phyloP scores from a whole-genome alignment of 2,888 invertebrate species.

The Acrobasis suavella region DNA sequence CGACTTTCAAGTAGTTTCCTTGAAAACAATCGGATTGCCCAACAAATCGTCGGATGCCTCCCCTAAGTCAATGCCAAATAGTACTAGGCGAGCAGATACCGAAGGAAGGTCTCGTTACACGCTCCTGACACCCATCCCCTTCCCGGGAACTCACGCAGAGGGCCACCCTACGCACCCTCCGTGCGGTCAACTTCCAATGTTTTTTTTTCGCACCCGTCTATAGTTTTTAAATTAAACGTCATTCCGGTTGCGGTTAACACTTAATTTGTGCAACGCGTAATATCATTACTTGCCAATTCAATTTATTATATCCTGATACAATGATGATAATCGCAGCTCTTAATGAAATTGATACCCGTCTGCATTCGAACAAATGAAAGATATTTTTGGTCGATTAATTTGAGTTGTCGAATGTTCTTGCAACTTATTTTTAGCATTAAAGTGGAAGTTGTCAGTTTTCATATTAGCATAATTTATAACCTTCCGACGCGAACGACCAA shows the following conservation, averaged over 20 bases:
- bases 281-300: constrained; percentile 75
- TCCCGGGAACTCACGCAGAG: constrained; percentile 33
- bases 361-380: constrained; percentile 47
- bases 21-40: constrained; percentile 37
- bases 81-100: constrained; percentile 66
- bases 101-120: constrained; percentile 55
- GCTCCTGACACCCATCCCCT: constrained; percentile 30
- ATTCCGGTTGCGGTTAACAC: constrained; percentile 75
- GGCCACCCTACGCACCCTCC: constrained; percentile 49
- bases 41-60: constrained; percentile 57
- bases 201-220: constrained; percentile 69
- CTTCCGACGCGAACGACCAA: no score
- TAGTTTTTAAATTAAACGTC: constrained; percentile 80
- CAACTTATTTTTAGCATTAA: constrained; percentile 6
- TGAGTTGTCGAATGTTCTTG: constrained; percentile 30
- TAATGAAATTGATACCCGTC: constrained; percentile 74
- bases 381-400: constrained; percentile 46
- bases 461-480: not conserved
- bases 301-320: constrained; percentile 72
- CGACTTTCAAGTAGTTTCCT: constrained; percentile 2
- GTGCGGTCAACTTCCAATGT: constrained; percentile 54
- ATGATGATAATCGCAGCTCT: constrained; percentile 70
- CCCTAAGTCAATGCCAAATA: constrained; percentile 80
- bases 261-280: constrained; percentile 75
- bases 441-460: not conserved